Percentiles rank a stretch among this genome's conserved stretches.
These are phyloP conservation scores for Drosophila anomalata DNA, from an alignment of 2,888 invertebrate genomes.

Conservation along the genomic window DNA sequence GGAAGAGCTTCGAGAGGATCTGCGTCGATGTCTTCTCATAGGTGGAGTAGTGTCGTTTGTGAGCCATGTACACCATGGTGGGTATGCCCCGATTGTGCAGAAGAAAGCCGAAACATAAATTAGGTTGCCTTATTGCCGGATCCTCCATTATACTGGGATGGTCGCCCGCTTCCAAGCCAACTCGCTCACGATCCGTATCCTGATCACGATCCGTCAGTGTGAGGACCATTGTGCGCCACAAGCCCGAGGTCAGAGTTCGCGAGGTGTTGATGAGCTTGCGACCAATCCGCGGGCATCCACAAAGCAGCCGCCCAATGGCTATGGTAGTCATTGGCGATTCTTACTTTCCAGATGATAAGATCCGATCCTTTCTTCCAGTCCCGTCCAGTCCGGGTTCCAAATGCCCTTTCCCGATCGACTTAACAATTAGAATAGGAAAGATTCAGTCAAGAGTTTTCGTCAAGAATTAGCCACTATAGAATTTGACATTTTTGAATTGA, in stretches of 20 bases:
- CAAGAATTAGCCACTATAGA: constrained; percentile 56
- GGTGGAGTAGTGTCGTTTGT: constrained; percentile 59
- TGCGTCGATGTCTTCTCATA: constrained; percentile 55
- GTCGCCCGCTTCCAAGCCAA: background rate
- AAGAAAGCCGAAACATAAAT: background rate
- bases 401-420: background rate
- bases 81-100: background rate
- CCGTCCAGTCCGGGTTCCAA: background rate
- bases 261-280: constrained; percentile 47
- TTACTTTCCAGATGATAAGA: background rate
- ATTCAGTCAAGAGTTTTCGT: constrained; percentile 30
- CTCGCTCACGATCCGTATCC: background rate
- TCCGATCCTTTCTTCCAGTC: background rate
- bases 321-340: constrained; percentile 51
- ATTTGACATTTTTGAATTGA: constrained; percentile 65
- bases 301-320: constrained; percentile 39
- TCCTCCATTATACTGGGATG: background rate
- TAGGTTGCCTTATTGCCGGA: background rate
- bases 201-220: constrained; percentile 1
- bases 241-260: constrained; percentile 37
- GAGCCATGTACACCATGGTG: constrained; percentile 25
- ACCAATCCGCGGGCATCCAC: constrained; percentile 30
- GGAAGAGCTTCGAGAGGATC: constrained; percentile 86
- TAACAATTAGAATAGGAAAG: constrained; percentile 6
- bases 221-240: constrained; percentile 44